Evolutionary conservation across 2,797 vertebrate species (phyloP).

Genomic region (Vespertilio murinus): DNA sequence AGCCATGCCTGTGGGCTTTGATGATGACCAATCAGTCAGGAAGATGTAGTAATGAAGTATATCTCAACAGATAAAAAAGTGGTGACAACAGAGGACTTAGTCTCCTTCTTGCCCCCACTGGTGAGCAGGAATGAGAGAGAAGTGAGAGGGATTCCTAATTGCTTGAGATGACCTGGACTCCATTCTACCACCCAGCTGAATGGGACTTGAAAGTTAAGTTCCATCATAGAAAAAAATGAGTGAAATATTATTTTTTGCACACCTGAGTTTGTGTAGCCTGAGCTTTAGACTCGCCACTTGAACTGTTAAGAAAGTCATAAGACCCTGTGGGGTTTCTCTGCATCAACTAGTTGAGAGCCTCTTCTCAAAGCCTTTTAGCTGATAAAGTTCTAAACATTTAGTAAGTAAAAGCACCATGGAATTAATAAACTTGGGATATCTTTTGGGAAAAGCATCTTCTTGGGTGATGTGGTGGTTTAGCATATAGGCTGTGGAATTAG

Average conservation of each 20-base stretch:
- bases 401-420: neutral
- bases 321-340: neutral
- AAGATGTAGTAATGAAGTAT: no score
- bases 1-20: neutral
- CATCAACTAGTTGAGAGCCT: neutral
- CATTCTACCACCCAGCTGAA: neutral
- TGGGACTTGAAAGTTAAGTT: neutral
- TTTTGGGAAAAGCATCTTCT: neutral
- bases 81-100: neutral
- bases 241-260: neutral
- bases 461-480: neutral
- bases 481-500: neutral
- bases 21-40: neutral
- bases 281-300: neutral
- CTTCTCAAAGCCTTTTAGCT: neutral
- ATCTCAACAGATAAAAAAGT: neutral
- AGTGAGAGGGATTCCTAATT: neutral
- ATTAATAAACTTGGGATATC: neutral
- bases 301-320: neutral
- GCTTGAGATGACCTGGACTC: neutral
- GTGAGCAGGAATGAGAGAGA: neutral
- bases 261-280: neutral
- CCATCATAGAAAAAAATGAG: neutral
- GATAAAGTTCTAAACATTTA: neutral
- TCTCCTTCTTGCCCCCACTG: neutral